These are phyloP conservation scores for Poecilia gillii DNA, from an alignment of 2,797 vertebrate species.

Conservation along the genomic window DNA sequence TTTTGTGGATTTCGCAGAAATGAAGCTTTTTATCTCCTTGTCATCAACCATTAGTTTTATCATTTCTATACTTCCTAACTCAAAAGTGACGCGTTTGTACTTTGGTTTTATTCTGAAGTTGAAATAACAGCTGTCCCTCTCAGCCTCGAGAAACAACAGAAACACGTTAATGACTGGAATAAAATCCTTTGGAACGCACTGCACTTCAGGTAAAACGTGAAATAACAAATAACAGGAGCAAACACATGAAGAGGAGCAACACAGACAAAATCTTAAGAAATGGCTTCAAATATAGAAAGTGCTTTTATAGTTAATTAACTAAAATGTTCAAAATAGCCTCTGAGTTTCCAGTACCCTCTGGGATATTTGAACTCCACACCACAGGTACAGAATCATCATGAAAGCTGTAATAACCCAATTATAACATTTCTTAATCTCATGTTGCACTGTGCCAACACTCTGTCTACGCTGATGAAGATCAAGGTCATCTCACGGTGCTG, in stretches of 20 bases:
- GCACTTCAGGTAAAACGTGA: neutral
- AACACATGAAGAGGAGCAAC: neutral
- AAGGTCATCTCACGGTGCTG: neutral
- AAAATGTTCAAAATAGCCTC: neutral
- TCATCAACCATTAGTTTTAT: neutral
- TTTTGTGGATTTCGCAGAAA: slow-evolving; percentile 4
- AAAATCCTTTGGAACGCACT: neutral
- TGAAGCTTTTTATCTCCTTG: neutral
- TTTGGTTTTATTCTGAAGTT: neutral
- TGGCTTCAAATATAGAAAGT: neutral
- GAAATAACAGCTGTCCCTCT: neutral
- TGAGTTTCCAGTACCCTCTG: neutral
- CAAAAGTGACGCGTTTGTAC: neutral
- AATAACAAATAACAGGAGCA: neutral
- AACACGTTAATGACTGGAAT: neutral
- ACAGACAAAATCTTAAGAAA: neutral
- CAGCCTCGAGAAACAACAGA: neutral
- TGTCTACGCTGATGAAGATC: neutral
- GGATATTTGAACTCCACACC: neutral
- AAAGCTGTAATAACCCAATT: neutral
- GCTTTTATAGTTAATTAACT: neutral
- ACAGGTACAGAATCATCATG: neutral
- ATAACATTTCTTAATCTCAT: neutral
- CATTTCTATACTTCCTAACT: neutral
- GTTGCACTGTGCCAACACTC: neutral